These are phyloP conservation scores for Thunnus thynnus DNA, from an alignment of 2,113 vertebrate genomes.

Conservation along the genomic window DNA sequence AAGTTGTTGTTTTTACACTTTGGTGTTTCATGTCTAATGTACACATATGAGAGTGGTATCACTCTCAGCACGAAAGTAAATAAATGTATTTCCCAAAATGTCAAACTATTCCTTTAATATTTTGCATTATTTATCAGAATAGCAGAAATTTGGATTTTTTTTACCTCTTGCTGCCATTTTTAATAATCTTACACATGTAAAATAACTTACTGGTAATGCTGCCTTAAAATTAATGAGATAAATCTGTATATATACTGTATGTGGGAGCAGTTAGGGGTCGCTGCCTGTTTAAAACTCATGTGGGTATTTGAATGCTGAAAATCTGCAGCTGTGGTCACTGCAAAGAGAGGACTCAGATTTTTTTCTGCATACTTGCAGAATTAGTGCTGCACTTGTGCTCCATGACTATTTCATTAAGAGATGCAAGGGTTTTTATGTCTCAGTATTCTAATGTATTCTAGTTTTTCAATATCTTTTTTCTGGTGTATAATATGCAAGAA, in stretches of 20 bases:
- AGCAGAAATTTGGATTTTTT: background rate
- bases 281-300: background rate
- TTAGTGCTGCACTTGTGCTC: constrained; percentile 14
- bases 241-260: background rate
- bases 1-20: too few relatives aligned
- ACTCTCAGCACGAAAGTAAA: background rate
- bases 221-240: background rate
- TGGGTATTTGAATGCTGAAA: background rate
- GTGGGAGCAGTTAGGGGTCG: background rate
- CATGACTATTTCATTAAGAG: constrained; percentile 15
- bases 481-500: background rate
- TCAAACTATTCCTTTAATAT: background rate
- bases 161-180: too few relatives aligned
- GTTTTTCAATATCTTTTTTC: background rate
- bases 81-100: background rate
- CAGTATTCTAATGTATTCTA: background rate
- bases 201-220: background rate
- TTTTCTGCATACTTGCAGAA: constrained; percentile 39
- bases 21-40: too few relatives aligned
- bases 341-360: constrained; percentile 13
- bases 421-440: constrained; percentile 2
- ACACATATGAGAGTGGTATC: too few relatives aligned
- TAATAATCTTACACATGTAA: background rate
- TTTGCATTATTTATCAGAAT: background rate
- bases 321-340: constrained; percentile 24